Evolutionary conservation across 2,113 vertebrate genomes (phyloP), one percentile per base, ranked within the genome.

Genomic region (Carlito syrichta): DNA sequence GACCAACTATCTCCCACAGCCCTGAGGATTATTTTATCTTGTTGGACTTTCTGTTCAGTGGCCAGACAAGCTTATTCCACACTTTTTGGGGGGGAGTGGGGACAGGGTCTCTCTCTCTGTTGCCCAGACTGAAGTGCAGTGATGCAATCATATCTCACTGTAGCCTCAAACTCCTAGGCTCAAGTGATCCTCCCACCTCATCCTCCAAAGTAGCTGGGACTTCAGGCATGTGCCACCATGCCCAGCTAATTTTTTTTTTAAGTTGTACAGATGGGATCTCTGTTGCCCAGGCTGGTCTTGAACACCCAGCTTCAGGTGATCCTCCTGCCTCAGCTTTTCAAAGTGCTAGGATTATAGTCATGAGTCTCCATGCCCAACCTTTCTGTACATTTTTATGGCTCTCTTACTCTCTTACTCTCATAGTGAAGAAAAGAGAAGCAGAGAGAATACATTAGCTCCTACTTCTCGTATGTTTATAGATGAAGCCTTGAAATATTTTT

Each of bases 401-500:
- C 63, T 82, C 22, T 77, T 73, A 48, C 13, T 68, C 62, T 89
- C 2, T 60, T 74, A 71, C 25, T 60, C n/a, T n/a, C n/a, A n/a
- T n/a, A n/a, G 60, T 74, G 43, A 92, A 89, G 23, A 52, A 77
- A 78, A 88, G 62, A 86, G 30, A 86, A 86, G n/a, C 54, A 60
- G 38, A 76, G 56, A 79, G 32, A 69, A 78, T 22, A 62, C 85
- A 35, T 66, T 62, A 5, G 40, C 62, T 77, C 81, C 38, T 68
- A 35, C 20, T 63, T 86, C 45, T 89, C 11, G 4, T 40, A 22
- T 86, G 32, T 71, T 52, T 91, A 25, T 45, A 78, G 32, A 89
- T 60, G 52, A 58, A 96, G 63, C 25, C 69, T 94, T 91, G 58
- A 96, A 83, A 68, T 66, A 69, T 56, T 92, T 95, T 95, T 86